Conservation (phyloP, 2,888 invertebrate species). For the Bellardia bayeri region DNA sequence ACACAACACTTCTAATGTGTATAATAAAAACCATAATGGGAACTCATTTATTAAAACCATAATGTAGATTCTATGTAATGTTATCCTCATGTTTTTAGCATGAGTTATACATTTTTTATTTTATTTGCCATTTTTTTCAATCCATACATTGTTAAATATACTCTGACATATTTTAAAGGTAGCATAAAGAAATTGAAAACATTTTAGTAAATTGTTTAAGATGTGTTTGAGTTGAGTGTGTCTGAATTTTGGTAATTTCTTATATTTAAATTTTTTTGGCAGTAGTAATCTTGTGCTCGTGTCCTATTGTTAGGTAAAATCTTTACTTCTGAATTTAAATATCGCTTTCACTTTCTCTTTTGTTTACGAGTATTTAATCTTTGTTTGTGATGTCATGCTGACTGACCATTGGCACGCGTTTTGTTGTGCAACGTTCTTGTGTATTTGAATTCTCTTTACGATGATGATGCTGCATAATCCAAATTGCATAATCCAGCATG, state of each 20-base stretch:
- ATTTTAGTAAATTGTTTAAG: constrained; percentile 4
- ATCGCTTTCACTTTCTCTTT: constrained; percentile 58
- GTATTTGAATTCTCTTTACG: constrained; percentile 5
- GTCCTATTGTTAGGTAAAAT: constrained; percentile 8
- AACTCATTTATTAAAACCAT: constrained; percentile 70
- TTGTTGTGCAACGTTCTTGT: constrained; percentile 25
- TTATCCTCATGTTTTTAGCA: constrained; percentile 66
- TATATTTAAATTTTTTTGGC: neutral
- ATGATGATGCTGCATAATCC: neutral
- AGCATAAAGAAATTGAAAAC: neutral
- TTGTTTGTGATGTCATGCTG: constrained; percentile 52
- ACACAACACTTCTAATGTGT: constrained; percentile 69
- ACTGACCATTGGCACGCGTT: constrained; percentile 57
- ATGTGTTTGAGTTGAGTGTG: neutral
- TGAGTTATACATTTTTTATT: constrained; percentile 49
- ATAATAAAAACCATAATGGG: constrained; percentile 70
- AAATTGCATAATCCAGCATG: constrained; percentile 60
- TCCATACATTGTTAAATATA: constrained; percentile 8
- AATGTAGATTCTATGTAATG: constrained; percentile 71
- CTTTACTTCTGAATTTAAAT: constrained; percentile 41
- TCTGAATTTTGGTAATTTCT: neutral
- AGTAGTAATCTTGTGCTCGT: constrained; percentile 4
- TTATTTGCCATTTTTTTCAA: constrained; percentile 26
- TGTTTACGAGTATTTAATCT: constrained; percentile 25
- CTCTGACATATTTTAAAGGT: neutral